Evolutionary conservation across 2,888 invertebrate species (phyloP).

Genomic region (Linhomoeus sp.): DNA sequence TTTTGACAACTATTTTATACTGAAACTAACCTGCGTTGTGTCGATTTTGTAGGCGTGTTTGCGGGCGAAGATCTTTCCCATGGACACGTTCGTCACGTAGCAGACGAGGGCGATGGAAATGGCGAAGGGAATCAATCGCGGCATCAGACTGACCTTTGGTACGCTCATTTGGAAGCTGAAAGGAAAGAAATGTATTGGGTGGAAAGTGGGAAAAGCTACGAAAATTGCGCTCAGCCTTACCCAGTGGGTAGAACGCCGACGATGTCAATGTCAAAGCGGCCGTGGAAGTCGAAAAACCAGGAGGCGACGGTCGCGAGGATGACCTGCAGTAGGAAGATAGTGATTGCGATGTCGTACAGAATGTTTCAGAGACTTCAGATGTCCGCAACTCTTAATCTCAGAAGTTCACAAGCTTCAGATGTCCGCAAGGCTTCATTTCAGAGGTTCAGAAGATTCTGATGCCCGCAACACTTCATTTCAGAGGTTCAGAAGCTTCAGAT

Average conservation of each 20-base stretch:
- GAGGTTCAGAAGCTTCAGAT: no score
- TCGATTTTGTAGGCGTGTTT: slow-evolving; percentile 32
- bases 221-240: background rate
- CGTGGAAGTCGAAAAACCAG: background rate
- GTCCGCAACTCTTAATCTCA: no score
- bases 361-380: no score
- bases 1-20: no score
- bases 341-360: no score
- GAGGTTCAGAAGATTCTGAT: no score
- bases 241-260: background rate
- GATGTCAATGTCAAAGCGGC: background rate
- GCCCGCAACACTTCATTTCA: no score
- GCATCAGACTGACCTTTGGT: slow-evolving; percentile 10
- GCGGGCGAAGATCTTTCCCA: slow-evolving; percentile 32
- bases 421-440: no score
- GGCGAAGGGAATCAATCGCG: slow-evolving; percentile 21
- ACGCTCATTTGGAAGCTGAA: slow-evolving; percentile 10
- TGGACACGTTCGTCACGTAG: slow-evolving; percentile 33
- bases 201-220: no score
- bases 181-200: no score
- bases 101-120: slow-evolving; percentile 30
- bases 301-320: background rate
- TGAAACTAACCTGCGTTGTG: slow-evolving; percentile 27
- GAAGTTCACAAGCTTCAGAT: no score
- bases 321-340: no score